Evolutionary conservation across 2,888 invertebrate genomes (phyloP), one percentile per base, ranked within the genome.

Genomic region (Macrophya alboannulata): DNA sequence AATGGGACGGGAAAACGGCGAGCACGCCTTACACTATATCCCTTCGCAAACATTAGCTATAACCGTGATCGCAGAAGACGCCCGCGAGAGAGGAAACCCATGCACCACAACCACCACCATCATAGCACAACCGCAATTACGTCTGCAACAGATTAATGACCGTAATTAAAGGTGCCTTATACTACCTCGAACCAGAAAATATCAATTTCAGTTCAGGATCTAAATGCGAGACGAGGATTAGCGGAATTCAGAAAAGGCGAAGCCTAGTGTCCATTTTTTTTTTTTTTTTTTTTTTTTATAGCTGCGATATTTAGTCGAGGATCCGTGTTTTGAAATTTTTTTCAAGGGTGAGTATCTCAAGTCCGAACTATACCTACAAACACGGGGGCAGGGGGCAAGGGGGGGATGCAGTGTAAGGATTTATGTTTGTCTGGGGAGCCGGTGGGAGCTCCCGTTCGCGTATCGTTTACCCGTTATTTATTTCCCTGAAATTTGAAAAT

Each of bases 391-490:
- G n/a, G n/a, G n/a, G 10, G 43, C 21, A 17, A n/a, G n/a, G 43
- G 71, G 21, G 37, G 45, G 9, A 43, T 9, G 43, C 21, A n/a
- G 43, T 8, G 43, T 72, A 79, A 89, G 88, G 90, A 92, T 92
- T 91, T 92, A 91, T 92, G 91, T 88, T 86, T 88, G 86, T 88
- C 89, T 87, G 76, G 79, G 86, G 88, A 86, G 86, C 86, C 88
- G 87, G 86, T 86, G 89, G 88, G 89, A 89, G 89, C 87, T 90
- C 59, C 59, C 62, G 91, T 91, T 91, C 89, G 90, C 91, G 92
- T 92, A 92, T 92, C 92, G 92, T 92, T 92, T 92, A 92, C 90
- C 89, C 91, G 91, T 92, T 93, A 93, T 93, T 93, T 93, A 93
- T 93, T 92, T 92, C 91, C 90, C 85, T 45, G 88, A 93, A 92